phyloP scores from a whole-genome alignment of 2,888 invertebrate genomes.

The Leucoptera coffeella region DNA sequence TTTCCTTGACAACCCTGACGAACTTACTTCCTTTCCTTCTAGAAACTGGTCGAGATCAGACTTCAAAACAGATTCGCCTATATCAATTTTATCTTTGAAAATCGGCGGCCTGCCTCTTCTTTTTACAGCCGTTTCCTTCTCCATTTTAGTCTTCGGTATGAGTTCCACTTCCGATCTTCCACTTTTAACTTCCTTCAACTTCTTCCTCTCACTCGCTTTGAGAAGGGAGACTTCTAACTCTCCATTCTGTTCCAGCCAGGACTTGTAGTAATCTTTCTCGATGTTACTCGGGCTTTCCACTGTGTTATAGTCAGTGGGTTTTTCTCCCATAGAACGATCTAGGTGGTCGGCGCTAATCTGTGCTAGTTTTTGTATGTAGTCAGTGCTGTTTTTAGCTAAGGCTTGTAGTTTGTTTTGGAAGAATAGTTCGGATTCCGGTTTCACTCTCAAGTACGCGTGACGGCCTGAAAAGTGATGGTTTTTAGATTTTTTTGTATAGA shows the following conservation, averaged over 20 bases:
- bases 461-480: constrained; percentile 17
- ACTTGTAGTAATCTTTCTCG: constrained; percentile 44
- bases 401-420: constrained; percentile 34
- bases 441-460: constrained; percentile 22
- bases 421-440: constrained; percentile 37
- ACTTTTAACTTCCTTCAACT: constrained; percentile 18
- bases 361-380: constrained; percentile 26
- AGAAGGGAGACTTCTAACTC: constrained; percentile 40
- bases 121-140: constrained; percentile 13
- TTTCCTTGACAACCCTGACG: constrained; percentile 39
- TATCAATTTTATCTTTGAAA: constrained; percentile 37
- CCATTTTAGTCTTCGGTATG: constrained; percentile 18
- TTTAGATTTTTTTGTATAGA: constrained; percentile 1
- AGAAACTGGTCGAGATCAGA: constrained; percentile 45
- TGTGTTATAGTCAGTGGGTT: constrained; percentile 14
- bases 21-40: constrained; percentile 43
- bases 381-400: constrained; percentile 27
- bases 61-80: constrained; percentile 37
- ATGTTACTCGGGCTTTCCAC: too few relatives aligned
- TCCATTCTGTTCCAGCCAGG: constrained; percentile 44
- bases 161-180: constrained; percentile 35
- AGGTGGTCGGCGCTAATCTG: constrained; percentile 16
- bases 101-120: constrained; percentile 34
- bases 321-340: background rate
- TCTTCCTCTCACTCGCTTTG: constrained; percentile 26